Evolutionary conservation across 2,888 invertebrate genomes (phyloP), one percentile per base, ranked within the genome.

Genomic region (Drosophila eohydei): DNA sequence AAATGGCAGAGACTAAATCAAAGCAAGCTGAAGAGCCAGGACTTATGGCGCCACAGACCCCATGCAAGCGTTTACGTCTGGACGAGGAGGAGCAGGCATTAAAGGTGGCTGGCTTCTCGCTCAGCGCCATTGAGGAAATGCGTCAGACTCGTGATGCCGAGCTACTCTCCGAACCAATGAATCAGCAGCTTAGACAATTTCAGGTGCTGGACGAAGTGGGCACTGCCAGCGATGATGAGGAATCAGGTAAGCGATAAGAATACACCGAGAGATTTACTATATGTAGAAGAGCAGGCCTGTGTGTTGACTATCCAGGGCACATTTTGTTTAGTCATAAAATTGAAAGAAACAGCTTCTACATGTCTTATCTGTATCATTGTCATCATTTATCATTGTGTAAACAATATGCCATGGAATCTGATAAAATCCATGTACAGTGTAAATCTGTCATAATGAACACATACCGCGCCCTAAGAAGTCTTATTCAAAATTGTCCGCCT

Each of bases 121-220:
- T 92, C 36, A 92, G 92, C 34, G 92, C 92, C 28, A 92, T 92
- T 16, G 87, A 90, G 43, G 91, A 91, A 69, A 91, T 91, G 90
- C 91, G 91, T 5, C 89, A 80, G 44, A 91, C 91, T 3, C 89
- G 87, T 4, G 88, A 91, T 12, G 91, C 91, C 6, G 90, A 87
- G 50, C 78, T 90, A 2, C 86, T 84, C 3, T 90, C 85, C 6
- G 87, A 86, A 50, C 74, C 77, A 0, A 79, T 91, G 9, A 91
- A 93, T 62, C 93, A 94, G 57, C 93, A 94, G 74, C 81, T 94
- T 48, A 92, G 94, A 14, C 94, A 94, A 68, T 95, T 95, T 90
- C 95, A 95, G 88, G 94, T 95, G 68, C 91, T 95, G 36, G 95
- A 96, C 90, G 95, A 96, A 91, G 93, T 95, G 32, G 93, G 93